phyloP scores from a whole-genome alignment of 2,113 vertebrate species.

The Talpa occidentalis region DNA sequence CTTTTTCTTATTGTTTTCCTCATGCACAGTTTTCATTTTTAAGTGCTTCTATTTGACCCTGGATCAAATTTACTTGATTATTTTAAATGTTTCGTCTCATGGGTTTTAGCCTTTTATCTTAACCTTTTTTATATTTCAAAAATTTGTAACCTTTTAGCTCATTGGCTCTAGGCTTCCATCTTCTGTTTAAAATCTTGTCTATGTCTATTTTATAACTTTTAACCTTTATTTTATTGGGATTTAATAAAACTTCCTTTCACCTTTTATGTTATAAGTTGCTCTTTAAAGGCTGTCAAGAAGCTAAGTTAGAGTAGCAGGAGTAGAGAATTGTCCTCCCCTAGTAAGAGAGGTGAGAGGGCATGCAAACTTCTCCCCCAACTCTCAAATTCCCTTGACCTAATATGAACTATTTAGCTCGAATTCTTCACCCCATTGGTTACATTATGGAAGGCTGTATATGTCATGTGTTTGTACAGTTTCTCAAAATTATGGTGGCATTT shows the following conservation, averaged over 20 bases:
- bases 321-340: background rate
- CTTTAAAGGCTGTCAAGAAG: slow-evolving; percentile 39
- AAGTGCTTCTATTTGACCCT: slow-evolving; percentile 20
- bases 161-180: slow-evolving; percentile 62
- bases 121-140: slow-evolving; percentile 65
- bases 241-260: slow-evolving; percentile 44
- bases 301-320: background rate
- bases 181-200: slow-evolving; percentile 61
- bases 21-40: slow-evolving; percentile 36
- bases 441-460: background rate
- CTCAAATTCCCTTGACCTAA: background rate
- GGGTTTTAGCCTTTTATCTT: slow-evolving; percentile 71
- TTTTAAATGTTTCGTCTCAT: slow-evolving; percentile 63
- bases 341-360: background rate
- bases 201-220: slow-evolving; percentile 65
- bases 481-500: background rate
- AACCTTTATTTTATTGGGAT: slow-evolving; percentile 67
- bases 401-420: background rate
- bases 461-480: background rate
- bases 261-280: slow-evolving; percentile 57
- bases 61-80: slow-evolving; percentile 61
- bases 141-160: slow-evolving; percentile 71
- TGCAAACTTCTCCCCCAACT: background rate
- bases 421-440: background rate
- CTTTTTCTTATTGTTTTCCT: slow-evolving; percentile 43